These are phyloP conservation scores for Neostethus bicornis DNA, from an alignment of 2,797 vertebrate species.

Conservation along the genomic window DNA sequence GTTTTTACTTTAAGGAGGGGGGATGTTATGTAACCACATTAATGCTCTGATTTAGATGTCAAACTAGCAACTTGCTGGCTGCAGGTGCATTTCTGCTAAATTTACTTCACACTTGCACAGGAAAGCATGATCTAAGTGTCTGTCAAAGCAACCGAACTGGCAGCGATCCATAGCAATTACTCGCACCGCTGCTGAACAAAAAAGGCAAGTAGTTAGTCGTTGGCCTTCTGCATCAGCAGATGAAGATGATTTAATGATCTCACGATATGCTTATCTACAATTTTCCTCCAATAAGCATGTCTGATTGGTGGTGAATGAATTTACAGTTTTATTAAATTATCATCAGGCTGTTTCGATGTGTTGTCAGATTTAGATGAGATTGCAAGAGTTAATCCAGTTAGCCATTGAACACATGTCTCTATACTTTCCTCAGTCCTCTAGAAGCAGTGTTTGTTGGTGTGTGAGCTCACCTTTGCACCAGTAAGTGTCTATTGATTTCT, in stretches of 20 bases:
- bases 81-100: constrained; percentile 40
- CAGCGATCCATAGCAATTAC: constrained; percentile 2
- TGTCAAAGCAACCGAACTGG: not conserved
- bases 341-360: not conserved
- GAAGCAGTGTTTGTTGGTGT: constrained; percentile 10
- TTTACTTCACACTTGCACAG: not conserved
- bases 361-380: not conserved
- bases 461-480: constrained; percentile 53
- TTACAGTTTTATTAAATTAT: not conserved
- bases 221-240: constrained; percentile 15
- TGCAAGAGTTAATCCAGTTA: not conserved
- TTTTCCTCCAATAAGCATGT: not conserved
- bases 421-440: not conserved
- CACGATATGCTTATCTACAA: constrained; percentile 2
- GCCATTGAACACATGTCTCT: not conserved
- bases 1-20: constrained; percentile 32
- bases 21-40: constrained; percentile 26
- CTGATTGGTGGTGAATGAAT: not conserved
- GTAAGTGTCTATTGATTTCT: constrained; percentile 57
- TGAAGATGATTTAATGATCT: constrained; percentile 12
- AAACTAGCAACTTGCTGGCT: constrained; percentile 10
- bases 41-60: constrained; percentile 21
- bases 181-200: not conserved
- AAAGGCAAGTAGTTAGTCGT: constrained; percentile 5
- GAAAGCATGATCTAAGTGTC: constrained; percentile 6